phyloP scores from a whole-genome alignment of 2,888 invertebrate species.

The Parnassius glacialis region DNA sequence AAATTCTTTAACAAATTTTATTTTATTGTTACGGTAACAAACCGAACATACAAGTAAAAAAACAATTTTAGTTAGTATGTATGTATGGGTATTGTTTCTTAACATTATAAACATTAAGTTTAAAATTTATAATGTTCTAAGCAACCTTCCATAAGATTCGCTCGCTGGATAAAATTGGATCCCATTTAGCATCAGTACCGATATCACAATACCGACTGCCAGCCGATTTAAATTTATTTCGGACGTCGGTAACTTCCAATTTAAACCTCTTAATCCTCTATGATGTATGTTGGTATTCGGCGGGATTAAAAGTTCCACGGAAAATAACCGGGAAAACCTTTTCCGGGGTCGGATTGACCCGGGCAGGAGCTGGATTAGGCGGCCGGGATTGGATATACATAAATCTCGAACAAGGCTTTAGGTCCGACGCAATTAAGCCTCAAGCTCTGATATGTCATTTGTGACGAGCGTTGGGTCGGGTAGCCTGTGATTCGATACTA shows the following conservation, averaged over 20 bases:
- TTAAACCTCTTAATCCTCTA: constrained; percentile 82
- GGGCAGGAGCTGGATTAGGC: constrained; percentile 75
- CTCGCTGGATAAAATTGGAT: constrained; percentile 70
- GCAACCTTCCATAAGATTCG: constrained; percentile 62
- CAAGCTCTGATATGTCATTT: constrained; percentile 72
- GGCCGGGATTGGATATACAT: constrained; percentile 80
- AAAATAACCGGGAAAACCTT: constrained; percentile 82
- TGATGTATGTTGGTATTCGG: constrained; percentile 81
- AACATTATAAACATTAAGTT: too few relatives aligned
- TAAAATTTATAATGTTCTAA: constrained; percentile 30
- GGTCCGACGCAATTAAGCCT: constrained; percentile 77
- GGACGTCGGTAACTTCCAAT: constrained; percentile 82
- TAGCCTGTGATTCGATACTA: constrained; percentile 45
- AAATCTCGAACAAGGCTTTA: constrained; percentile 76
- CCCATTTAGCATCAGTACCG: constrained; percentile 74
- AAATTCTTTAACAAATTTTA: too few relatives aligned
- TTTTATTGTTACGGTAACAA: too few relatives aligned
- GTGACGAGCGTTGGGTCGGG: constrained; percentile 56
- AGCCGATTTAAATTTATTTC: constrained; percentile 81
- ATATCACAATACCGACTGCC: constrained; percentile 80
- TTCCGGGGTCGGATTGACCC: constrained; percentile 80
- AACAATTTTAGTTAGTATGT: too few relatives aligned
- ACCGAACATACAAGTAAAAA: too few relatives aligned
- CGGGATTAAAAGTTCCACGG: constrained; percentile 81
- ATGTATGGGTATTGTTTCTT: too few relatives aligned